Evolutionary conservation across 2,797 vertebrate genomes (phyloP), one percentile per base, ranked within the genome.

Genomic region (Takifugu rubripes): DNA sequence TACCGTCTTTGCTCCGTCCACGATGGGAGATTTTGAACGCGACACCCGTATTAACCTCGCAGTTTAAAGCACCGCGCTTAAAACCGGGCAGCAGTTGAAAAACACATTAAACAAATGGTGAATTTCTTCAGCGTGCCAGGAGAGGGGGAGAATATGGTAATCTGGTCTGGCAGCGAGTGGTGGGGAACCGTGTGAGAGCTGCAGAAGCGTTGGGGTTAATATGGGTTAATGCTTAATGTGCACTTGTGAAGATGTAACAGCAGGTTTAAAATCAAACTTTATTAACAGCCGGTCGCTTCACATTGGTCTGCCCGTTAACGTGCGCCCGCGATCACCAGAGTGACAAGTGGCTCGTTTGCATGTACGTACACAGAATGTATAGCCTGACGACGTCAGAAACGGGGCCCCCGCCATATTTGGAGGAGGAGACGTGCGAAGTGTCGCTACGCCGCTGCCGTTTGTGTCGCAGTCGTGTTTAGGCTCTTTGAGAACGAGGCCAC

Each of bases 201-300:
- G 71, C 50, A n/a, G 76, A 78, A 82, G 72, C 57, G 70, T 29
- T 31, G 25, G 46, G 78, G 77, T 84, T 78, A 85, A 87, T 78
- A 78, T 36, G 60, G 73, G 77, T 87, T 78, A 84, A 85, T 81
- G 82, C 65, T 64, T 74, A 62, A 81, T 80, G 80, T 21, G 48
- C 73, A 72, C 70, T 77, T 66, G 76, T 74, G 73, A 61, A 78
- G 75, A 66, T 74, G 66, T 40, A 40, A 61, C 25, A 1, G 45
- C 68, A 56, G 74, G 79, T 84, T 21, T 77, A 73, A 83, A 77
- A 53, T 51, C 45, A 76, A 84, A 76, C 79, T 81, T 66, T 73
- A 74, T 73, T 64, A 77, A 70, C 24, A 48, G 26, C 27, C 15
- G 47, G 64, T 31, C 24, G 59, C 56, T 56, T 45, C 25, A 43